Evolutionary conservation across 2,888 invertebrate genomes (phyloP).

Genomic region (Bellardia bayeri): DNA sequence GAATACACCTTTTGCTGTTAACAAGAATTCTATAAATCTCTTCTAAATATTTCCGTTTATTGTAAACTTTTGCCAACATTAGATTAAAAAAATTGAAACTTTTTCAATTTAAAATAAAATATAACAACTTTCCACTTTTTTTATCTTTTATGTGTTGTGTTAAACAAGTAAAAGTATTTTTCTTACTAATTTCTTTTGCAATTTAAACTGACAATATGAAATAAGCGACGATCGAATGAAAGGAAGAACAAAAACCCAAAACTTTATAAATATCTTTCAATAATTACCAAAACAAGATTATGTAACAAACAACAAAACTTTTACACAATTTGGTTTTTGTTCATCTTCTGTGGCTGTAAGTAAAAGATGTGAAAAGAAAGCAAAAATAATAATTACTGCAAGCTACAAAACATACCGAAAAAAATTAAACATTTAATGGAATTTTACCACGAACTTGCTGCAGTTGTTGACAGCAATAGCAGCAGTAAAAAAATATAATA

Average conservation of each 20-base stretch:
- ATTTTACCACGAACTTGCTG: slow-evolving; percentile 33
- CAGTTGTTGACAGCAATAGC: slow-evolving; percentile 9
- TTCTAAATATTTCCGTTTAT: slow-evolving; percentile 40
- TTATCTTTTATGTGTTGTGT: background rate
- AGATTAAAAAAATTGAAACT: slow-evolving; percentile 33
- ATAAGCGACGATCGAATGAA: background rate
- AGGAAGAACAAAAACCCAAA: slow-evolving; percentile 12
- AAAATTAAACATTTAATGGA: slow-evolving; percentile 40
- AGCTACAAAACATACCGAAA: background rate
- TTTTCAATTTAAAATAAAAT: slow-evolving; percentile 40
- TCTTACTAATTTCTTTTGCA: slow-evolving; percentile 50
- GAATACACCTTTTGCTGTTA: background rate
- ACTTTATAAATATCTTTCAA: slow-evolving; percentile 65
- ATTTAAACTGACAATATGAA: slow-evolving; percentile 55
- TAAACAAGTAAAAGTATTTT: slow-evolving; percentile 23
- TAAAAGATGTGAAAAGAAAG: background rate
- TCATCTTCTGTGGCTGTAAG: background rate
- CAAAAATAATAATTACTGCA: slow-evolving; percentile 21
- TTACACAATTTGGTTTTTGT: background rate
- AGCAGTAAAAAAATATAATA: background rate
- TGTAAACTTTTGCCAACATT: slow-evolving; percentile 31
- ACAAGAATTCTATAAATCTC: slow-evolving; percentile 1
- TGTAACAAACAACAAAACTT: slow-evolving; percentile 45
- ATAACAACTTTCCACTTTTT: slow-evolving; percentile 1
- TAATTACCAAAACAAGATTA: slow-evolving; percentile 71